A percentile compares a stretch with the other conserved stretches of the same genome.
phyloP scores from a whole-genome alignment of 2,113 vertebrate genomes.

The Mugil cephalus region DNA sequence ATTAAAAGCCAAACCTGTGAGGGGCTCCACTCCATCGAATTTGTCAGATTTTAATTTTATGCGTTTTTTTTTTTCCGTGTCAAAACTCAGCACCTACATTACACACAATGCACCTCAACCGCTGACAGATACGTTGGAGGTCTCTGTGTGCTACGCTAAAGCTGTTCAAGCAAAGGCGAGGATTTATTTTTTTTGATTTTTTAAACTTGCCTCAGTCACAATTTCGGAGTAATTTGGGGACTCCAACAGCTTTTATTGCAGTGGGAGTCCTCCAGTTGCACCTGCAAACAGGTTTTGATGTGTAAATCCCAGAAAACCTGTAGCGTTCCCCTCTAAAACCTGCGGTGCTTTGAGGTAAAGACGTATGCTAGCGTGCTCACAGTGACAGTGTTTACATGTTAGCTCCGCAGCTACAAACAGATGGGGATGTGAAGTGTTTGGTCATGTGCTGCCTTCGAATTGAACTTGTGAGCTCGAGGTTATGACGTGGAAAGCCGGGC shows the following conservation, averaged over 20 bases:
- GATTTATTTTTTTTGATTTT: no score
- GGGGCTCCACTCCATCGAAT: no score
- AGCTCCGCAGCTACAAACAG: no score
- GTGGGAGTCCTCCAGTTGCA: no score
- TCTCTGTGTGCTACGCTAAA: not conserved
- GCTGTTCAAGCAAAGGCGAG: not conserved
- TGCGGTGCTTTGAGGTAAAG: not conserved
- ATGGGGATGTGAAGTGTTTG: no score
- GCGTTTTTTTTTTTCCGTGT: not conserved
- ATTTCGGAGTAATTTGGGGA: not conserved
- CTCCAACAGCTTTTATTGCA: no score
- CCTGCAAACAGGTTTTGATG: not conserved
- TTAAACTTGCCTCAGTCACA: not conserved
- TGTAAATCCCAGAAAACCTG: not conserved
- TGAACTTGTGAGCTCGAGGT: no score
- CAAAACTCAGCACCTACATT: not conserved
- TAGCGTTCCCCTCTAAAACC: not conserved
- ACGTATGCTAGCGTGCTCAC: not conserved
- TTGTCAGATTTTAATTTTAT: not conserved
- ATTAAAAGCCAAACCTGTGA: conserved; percentile 24
- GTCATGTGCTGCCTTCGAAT: no score
- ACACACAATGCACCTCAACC: not conserved
- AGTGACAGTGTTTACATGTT: no score
- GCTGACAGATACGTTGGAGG: not conserved
- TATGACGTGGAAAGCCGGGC: no score